Conservation (phyloP, 30 jellyfish, hydroid and myxozoan species). For the Aurelia sp. region DNA sequence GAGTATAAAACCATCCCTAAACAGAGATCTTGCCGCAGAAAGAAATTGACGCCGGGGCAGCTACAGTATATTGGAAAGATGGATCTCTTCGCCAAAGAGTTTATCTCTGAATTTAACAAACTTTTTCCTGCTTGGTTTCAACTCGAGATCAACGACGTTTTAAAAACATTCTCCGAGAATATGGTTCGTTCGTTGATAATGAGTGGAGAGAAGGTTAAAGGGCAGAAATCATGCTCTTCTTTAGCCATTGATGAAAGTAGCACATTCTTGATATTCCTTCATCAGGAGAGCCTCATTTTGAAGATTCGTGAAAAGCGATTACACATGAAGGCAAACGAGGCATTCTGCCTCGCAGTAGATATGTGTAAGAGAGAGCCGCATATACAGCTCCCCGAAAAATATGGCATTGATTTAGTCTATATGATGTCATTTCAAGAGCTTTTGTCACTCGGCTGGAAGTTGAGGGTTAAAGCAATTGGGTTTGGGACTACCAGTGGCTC, state of each 20-base stretch:
- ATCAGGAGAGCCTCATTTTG: conserved; percentile 51
- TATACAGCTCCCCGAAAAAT: conserved; percentile 62
- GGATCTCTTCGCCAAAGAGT: conserved; percentile 67
- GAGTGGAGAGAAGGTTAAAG: conserved; percentile 49
- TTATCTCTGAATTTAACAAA: conserved; percentile 56
- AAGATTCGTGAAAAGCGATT: conserved; percentile 54
- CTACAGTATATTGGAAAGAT: conserved; percentile 52
- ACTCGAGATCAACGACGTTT: conserved; percentile 13
- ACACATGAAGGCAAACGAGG: conserved; percentile 32
- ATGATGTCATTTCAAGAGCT: conserved; percentile 66
- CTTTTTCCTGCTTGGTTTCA: conserved; percentile 87
- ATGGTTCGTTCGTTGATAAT: conserved; percentile 65
- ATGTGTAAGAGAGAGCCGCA: conserved; percentile 81
- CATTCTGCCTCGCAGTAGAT: conserved; percentile 81
- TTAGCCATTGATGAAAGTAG: conserved; percentile 73
- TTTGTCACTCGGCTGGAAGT: conserved; percentile 75
- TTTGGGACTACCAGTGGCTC: conserved; percentile 33
- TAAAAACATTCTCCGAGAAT: conserved; percentile 59
- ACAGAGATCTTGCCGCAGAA: conserved; percentile 26
- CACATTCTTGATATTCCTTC: conserved; percentile 51
- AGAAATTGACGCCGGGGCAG: conserved; percentile 37
- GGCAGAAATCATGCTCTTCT: conserved; percentile 49
- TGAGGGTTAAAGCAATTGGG: conserved; percentile 63
- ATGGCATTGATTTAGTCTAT: conserved; percentile 42
- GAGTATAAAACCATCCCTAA: background rate